Conservation (phyloP, 2,888 invertebrate species). For the Polymixis flavicincta region DNA sequence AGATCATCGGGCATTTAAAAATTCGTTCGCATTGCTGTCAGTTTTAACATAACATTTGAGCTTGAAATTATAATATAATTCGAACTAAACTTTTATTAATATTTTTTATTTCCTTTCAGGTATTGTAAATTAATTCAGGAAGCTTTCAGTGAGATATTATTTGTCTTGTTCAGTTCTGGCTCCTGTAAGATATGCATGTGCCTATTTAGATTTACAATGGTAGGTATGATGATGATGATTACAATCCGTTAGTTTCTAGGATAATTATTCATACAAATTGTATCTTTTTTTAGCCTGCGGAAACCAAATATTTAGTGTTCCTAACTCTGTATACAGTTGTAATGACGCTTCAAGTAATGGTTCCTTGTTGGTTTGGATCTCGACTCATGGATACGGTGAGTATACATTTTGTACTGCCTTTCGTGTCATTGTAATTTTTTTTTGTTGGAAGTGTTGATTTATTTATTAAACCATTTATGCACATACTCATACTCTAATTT, state of each 20-base stretch:
- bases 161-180: slow-evolving; percentile 78
- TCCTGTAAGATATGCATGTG: slow-evolving; percentile 81
- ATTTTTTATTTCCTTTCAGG: slow-evolving; percentile 68
- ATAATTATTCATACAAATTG: background rate
- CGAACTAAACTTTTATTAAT: background rate
- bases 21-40: no score
- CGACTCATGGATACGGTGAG: slow-evolving; percentile 77
- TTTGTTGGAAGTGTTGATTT: background rate
- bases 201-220: slow-evolving; percentile 79
- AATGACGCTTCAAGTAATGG: slow-evolving; percentile 78
- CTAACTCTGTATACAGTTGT: slow-evolving; percentile 76
- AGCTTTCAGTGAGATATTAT: slow-evolving; percentile 77
- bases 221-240: background rate
- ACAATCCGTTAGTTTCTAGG: background rate
- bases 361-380: slow-evolving; percentile 83
- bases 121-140: slow-evolving; percentile 76
- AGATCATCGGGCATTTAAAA: no score
- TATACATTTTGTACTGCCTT: background rate
- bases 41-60: background rate
- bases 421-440: background rate
- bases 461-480: no score
- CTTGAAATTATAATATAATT: background rate
- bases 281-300: slow-evolving; percentile 74
- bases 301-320: slow-evolving; percentile 77
- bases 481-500: no score